phyloP scores from a whole-genome alignment of 2,888 invertebrate genomes.

The Chorisops tibialis region DNA sequence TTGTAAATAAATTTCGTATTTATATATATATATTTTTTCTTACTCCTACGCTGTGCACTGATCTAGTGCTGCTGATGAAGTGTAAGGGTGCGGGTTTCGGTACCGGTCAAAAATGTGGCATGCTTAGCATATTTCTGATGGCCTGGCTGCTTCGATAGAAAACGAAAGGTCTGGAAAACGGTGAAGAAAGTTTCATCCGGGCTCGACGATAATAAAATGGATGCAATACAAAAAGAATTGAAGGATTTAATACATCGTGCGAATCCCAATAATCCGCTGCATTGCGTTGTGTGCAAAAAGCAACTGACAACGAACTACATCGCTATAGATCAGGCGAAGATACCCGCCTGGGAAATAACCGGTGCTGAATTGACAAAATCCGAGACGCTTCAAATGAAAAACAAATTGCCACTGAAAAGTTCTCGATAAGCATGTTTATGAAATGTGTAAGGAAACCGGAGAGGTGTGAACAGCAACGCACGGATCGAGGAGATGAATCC shows the following conservation, averaged over 20 bases:
- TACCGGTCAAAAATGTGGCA: conserved; percentile 85
- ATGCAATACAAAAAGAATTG: conserved; percentile 64
- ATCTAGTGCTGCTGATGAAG: too few species aligned
- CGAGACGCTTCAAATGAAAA: too few species aligned
- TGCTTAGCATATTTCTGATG: conserved; percentile 93
- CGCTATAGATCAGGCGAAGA: conserved; percentile 74
- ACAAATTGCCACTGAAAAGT: too few species aligned
- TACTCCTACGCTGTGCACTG: too few species aligned
- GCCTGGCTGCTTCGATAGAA: conserved; percentile 77
- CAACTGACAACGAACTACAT: conserved; percentile 87
- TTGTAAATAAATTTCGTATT: too few species aligned
- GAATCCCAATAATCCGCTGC: conserved; percentile 66
- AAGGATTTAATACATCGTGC: conserved; percentile 71
- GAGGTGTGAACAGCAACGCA: too few species aligned
- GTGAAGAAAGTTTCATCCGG: conserved; percentile 91
- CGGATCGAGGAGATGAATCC: too few species aligned
- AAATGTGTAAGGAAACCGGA: too few species aligned
- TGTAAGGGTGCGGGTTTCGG: conserved; percentile 98
- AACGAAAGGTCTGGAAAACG: conserved; percentile 71
- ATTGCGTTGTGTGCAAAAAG: conserved; percentile 79
- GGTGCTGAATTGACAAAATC: conserved; percentile 76
- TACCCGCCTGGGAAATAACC: conserved; percentile 94
- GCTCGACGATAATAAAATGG: conserved; percentile 82
- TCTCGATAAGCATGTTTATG: too few species aligned
- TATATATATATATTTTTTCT: too few species aligned